These are phyloP conservation scores for Halichoeres trimaculatus DNA, from an alignment of 2,113 vertebrate genomes.

Conservation along the genomic window DNA sequence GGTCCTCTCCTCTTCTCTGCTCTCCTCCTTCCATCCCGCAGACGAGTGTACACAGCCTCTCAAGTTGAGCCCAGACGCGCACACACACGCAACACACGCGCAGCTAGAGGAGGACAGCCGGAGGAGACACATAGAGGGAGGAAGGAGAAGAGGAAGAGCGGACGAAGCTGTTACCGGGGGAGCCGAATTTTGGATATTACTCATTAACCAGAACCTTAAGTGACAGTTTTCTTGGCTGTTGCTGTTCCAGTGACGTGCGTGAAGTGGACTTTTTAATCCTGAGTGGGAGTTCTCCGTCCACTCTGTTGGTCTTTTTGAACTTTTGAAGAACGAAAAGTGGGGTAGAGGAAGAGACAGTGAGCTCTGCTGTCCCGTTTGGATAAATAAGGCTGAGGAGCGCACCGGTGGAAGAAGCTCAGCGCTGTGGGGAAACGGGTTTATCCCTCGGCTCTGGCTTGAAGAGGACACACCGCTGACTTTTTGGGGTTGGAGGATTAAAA, in stretches of 20 bases:
- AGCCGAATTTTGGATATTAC: conserved; percentile 54
- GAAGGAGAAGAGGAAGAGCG: conserved; percentile 19
- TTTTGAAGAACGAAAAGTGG: conserved; percentile 53
- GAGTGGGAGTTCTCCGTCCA: conserved; percentile 19
- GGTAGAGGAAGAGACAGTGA: conserved; percentile 16
- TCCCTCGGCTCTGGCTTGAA: conserved; percentile 31
- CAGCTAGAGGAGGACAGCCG: conserved; percentile 28
- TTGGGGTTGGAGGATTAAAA: conserved; percentile 36
- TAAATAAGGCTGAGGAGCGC: conserved; percentile 49
- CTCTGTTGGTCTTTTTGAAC: conserved; percentile 47
- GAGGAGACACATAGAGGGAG: conserved; percentile 18
- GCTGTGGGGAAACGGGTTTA: conserved; percentile 20
- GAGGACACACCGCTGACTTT: conserved; percentile 47
- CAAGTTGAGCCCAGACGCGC: conserved; percentile 66
- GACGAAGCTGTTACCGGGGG: conserved; percentile 40
- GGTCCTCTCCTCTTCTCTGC: conserved; percentile 47
- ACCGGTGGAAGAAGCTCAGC: conserved; percentile 25
- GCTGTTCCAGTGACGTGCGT: not conserved
- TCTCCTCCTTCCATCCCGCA: conserved; percentile 65
- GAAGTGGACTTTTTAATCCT: conserved; percentile 54
- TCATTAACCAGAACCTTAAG: conserved; percentile 17
- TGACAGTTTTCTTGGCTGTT: conserved; percentile 32
- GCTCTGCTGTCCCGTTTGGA: conserved; percentile 60
- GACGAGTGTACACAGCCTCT: conserved; percentile 61
- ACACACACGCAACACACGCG: conserved; percentile 16